Conservation (phyloP, 2,888 invertebrate genomes). For the Microdon myrmicae region DNA sequence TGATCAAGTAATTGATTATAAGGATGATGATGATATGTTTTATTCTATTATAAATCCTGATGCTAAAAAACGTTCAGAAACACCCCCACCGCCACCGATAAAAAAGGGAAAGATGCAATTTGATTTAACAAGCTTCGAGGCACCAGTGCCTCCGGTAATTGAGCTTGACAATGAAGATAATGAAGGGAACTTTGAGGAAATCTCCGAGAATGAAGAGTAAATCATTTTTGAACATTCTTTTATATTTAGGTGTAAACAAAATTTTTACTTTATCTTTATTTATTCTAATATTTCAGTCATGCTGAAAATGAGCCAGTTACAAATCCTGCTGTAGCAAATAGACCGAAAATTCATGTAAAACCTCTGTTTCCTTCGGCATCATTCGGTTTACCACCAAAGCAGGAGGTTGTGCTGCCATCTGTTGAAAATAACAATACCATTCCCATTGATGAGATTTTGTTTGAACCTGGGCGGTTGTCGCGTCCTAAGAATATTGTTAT, state of each 20-base stretch:
- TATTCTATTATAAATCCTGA: constrained; percentile 16
- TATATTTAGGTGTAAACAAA: neutral
- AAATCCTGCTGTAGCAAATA: constrained; percentile 6
- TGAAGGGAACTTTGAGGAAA: constrained; percentile 60
- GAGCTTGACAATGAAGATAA: constrained; percentile 22
- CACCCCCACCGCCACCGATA: constrained; percentile 44
- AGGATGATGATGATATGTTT: neutral
- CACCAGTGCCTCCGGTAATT: neutral
- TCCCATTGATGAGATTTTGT: constrained; percentile 85
- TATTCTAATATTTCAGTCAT: too few species aligned
- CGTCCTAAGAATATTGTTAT: constrained; percentile 84
- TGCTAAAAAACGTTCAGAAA: constrained; percentile 30
- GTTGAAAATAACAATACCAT: constrained; percentile 68
- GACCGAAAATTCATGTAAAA: constrained; percentile 17
- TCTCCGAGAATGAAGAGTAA: constrained; percentile 64
- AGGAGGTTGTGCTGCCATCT: constrained; percentile 56
- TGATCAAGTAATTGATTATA: constrained; percentile 1
- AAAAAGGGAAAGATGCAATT: constrained; percentile 26
- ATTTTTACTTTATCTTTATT: neutral
- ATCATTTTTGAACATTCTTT: constrained; percentile 38
- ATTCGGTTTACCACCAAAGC: constrained; percentile 9
- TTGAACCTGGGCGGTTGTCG: constrained; percentile 80
- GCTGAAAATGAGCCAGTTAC: constrained; percentile 1
- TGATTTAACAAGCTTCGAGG: neutral
- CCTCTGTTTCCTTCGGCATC: constrained; percentile 50